phyloP scores from a whole-genome alignment of 2,888 invertebrate genomes.

The Syrphus vitripennis region DNA sequence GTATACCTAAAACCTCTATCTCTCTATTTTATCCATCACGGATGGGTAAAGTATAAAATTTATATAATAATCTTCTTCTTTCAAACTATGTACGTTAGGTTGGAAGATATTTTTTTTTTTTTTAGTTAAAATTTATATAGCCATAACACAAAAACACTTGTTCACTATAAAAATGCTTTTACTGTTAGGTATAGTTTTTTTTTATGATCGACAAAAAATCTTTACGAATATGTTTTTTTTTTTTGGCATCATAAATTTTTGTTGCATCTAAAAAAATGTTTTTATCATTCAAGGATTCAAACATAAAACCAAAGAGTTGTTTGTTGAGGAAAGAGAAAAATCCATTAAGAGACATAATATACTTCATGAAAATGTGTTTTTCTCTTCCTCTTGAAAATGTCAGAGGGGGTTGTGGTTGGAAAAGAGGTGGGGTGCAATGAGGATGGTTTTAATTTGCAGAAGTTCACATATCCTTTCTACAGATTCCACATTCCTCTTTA shows the following conservation, averaged over 20 bases:
- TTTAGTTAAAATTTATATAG: neutral
- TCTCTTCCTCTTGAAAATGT: neutral
- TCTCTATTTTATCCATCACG: no score
- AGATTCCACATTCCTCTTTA: conserved; percentile 50
- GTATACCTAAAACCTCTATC: neutral
- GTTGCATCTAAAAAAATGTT: conserved; percentile 3
- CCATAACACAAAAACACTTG: neutral
- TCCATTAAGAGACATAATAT: conserved; percentile 27
- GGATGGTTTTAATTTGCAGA: conserved; percentile 11
- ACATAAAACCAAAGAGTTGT: neutral
- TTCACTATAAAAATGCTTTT: conserved; percentile 31
- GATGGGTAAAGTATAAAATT: neutral
- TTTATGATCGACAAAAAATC: neutral
- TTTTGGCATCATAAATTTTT: conserved; percentile 24
- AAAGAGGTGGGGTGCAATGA: no score
- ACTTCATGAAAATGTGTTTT: neutral
- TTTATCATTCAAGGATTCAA: conserved; percentile 8
- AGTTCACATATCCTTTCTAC: neutral
- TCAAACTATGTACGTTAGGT: neutral
- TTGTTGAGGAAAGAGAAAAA: neutral
- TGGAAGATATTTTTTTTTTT: no score
- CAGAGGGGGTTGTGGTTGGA: neutral
- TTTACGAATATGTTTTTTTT: conserved; percentile 28
- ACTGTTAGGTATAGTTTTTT: neutral
- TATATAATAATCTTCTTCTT: conserved; percentile 1